Evolutionary conservation across 1,140 invertebrate species (phyloP).

Genomic region (Nasonia giraulti): DNA sequence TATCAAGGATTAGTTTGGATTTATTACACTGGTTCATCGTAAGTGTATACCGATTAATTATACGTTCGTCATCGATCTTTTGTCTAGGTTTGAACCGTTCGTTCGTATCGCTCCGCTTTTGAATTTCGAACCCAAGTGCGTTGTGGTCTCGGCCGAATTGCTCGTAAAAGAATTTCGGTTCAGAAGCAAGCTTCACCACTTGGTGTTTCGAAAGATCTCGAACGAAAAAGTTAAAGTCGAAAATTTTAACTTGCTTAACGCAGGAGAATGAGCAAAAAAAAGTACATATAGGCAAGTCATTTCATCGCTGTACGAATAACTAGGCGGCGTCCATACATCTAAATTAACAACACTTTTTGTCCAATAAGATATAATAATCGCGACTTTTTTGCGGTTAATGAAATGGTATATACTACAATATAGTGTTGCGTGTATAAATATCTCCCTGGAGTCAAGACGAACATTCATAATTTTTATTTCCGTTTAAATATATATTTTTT

Average conservation of each 20-base stretch:
- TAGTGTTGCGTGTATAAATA: background rate
- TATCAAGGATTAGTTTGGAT: no score
- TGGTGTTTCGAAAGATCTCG: background rate
- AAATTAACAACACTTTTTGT: constrained; percentile 40
- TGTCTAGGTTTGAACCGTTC: constrained; percentile 1
- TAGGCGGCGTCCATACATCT: constrained; percentile 45
- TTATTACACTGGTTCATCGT: background rate
- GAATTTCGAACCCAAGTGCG: background rate
- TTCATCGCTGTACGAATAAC: background rate
- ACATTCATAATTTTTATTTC: constrained; percentile 3
- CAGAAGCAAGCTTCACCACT: background rate
- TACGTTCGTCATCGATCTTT: background rate
- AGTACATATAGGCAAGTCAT: background rate
- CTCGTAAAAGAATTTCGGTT: background rate
- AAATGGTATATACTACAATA: constrained; percentile 48
- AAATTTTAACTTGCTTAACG: background rate
- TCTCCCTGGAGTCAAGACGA: constrained; percentile 9
- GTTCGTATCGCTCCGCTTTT: background rate
- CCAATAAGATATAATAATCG: constrained; percentile 47
- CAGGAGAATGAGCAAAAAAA: background rate
- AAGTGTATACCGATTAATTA: constrained; percentile 16
- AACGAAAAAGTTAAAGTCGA: background rate
- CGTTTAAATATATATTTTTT: background rate
- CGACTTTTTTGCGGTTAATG: constrained; percentile 30
- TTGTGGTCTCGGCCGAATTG: background rate